A percentile compares a stretch with the other conserved stretches of the same genome.
Evolutionary conservation across 2,888 invertebrate genomes (phyloP).

Genomic region (Ernsta delagoae): DNA sequence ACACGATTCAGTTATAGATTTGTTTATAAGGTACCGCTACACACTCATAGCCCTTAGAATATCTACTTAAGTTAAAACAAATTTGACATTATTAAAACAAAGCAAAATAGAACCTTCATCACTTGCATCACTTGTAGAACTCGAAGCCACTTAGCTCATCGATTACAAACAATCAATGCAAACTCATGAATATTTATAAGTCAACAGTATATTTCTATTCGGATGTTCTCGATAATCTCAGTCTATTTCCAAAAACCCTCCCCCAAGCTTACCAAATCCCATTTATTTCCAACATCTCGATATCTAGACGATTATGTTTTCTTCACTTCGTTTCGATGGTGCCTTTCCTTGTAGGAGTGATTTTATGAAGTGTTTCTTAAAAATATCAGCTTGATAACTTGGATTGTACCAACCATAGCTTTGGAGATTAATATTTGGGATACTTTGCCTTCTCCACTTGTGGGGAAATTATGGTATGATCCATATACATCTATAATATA

Average conservation of each 20-base stretch:
- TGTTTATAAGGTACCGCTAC: too few relatives aligned
- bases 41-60: neutral
- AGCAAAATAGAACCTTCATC: too few relatives aligned
- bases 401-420: neutral
- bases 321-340: neutral
- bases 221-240: neutral
- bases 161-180: neutral
- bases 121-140: too few relatives aligned
- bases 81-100: too few relatives aligned
- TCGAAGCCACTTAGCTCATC: neutral
- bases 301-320: conserved; percentile 1
- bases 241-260: neutral
- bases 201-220: neutral
- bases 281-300: conserved; percentile 4
- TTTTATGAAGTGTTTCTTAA: neutral
- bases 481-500: too few relatives aligned
- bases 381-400: neutral
- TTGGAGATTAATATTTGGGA: too few relatives aligned
- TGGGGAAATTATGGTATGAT: too few relatives aligned
- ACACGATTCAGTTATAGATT: too few relatives aligned
- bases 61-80: too few relatives aligned
- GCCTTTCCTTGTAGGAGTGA: neutral
- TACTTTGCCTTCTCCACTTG: too few relatives aligned
- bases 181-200: neutral
- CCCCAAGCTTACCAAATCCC: neutral